phyloP scores from a whole-genome alignment of 2,888 invertebrate species.

The Dynastes tityus region DNA sequence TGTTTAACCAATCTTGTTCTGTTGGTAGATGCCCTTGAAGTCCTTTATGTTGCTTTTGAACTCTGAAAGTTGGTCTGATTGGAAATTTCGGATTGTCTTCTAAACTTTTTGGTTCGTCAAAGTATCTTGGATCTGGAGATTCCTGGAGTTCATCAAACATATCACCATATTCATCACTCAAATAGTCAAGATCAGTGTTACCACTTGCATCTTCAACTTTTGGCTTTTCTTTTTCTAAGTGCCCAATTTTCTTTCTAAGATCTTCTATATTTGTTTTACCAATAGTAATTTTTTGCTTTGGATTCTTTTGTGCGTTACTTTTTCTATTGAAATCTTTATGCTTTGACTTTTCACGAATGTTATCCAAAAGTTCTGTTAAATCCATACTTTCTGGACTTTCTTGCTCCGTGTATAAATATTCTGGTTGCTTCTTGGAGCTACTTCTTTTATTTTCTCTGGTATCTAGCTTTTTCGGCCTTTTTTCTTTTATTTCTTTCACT shows the following conservation, averaged over 20 bases:
- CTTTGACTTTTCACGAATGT: not conserved
- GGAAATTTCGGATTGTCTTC: constrained; percentile 35
- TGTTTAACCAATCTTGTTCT: not conserved
- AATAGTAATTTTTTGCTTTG: not conserved
- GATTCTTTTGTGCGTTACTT: not conserved
- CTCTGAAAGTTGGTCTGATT: constrained; percentile 45
- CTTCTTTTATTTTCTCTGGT: not conserved
- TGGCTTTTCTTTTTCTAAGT: not conserved
- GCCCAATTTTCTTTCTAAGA: not conserved
- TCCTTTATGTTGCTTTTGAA: constrained; percentile 35
- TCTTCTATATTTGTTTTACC: not conserved
- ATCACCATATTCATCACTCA: constrained; percentile 12
- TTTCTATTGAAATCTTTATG: not conserved
- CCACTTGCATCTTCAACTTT: not conserved
- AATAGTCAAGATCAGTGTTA: constrained; percentile 3
- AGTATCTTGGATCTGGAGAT: not conserved
- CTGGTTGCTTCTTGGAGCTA: not conserved
- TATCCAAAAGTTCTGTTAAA: not conserved
- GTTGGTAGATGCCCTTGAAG: constrained; percentile 10
- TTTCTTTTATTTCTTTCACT: constrained; percentile 51
- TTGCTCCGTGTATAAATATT: constrained; percentile 6
- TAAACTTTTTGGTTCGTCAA: not conserved
- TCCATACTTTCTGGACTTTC: not conserved
- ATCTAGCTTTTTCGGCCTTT: constrained; percentile 40
- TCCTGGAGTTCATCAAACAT: not conserved